Evolutionary conservation across 2,888 invertebrate genomes (phyloP).

Genomic region (Ornithoptera priamus): DNA sequence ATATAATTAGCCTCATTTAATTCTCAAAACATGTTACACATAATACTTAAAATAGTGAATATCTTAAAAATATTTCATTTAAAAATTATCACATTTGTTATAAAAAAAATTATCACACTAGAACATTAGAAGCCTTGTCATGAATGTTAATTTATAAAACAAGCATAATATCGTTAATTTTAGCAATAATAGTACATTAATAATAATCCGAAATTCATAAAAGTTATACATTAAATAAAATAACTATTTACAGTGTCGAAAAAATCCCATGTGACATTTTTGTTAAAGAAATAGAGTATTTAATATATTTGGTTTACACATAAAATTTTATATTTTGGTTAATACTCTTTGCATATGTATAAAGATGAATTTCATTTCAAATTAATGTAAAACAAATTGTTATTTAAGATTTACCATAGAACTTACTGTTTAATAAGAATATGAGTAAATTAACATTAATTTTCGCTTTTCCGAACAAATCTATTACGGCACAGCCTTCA

Average conservation of each 20-base stretch:
- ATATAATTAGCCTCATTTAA: slow-evolving; percentile 39
- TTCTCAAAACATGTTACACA: slow-evolving; percentile 25
- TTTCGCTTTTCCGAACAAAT: slow-evolving; percentile 88
- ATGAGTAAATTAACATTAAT: slow-evolving; percentile 88
- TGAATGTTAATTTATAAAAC: neutral
- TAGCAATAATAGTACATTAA: too few species aligned
- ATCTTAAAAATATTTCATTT: slow-evolving; percentile 15
- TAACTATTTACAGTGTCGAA: neutral
- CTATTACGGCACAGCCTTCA: slow-evolving; percentile 87
- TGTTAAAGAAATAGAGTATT: slow-evolving; percentile 18
- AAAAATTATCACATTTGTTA: slow-evolving; percentile 6
- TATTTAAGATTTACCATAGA: slow-evolving; percentile 81
- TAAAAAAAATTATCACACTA: neutral
- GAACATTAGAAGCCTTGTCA: neutral
- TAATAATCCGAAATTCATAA: neutral
- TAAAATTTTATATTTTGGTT: slow-evolving; percentile 20
- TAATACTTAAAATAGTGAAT: slow-evolving; percentile 11
- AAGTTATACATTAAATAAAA: neutral
- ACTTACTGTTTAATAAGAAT: slow-evolving; percentile 87
- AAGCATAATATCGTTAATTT: too few species aligned
- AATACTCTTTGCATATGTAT: slow-evolving; percentile 19
- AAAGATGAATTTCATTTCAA: slow-evolving; percentile 1
- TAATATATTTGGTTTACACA: slow-evolving; percentile 50
- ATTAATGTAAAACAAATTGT: slow-evolving; percentile 10
- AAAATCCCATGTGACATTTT: neutral